phyloP scores from a whole-genome alignment of 2,797 vertebrate genomes.

The Tarsius wallacei region DNA sequence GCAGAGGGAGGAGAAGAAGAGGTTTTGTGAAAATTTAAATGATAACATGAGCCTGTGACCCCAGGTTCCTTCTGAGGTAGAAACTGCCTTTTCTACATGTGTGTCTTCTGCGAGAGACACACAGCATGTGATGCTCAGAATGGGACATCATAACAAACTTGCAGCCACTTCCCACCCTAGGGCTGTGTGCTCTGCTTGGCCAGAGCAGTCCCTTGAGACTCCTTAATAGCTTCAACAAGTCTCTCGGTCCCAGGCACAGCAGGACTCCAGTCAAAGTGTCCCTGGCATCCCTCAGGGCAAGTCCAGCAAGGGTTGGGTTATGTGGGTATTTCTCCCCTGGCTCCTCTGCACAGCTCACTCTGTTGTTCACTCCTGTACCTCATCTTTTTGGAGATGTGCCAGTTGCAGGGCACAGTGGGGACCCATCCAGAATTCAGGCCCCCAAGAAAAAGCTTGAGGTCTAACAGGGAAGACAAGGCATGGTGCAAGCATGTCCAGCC shows the following conservation, averaged over 20 bases:
- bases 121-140: accelerated
- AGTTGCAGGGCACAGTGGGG: too few species aligned
- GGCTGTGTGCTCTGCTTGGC: background rate
- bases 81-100: background rate
- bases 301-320: too few species aligned
- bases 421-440: background rate
- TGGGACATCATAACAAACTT: too few species aligned
- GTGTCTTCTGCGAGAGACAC: background rate
- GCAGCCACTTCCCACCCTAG: accelerated
- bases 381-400: too few species aligned
- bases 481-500: too few species aligned
- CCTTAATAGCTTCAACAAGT: too few species aligned
- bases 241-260: too few species aligned
- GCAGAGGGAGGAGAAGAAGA: accelerated
- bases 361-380: background rate
- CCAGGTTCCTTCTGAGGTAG: background rate
- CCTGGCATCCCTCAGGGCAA: background rate
- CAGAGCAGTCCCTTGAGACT: background rate
- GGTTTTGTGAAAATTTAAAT: too few species aligned
- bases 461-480: background rate
- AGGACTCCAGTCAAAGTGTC: background rate
- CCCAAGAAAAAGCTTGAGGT: background rate
- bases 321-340: too few species aligned
- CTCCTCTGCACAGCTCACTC: background rate
- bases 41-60: background rate